Evolutionary conservation across 2,888 invertebrate species (phyloP), one percentile per base, ranked within the genome.

Genomic region (Nephrotoma appendiculata): DNA sequence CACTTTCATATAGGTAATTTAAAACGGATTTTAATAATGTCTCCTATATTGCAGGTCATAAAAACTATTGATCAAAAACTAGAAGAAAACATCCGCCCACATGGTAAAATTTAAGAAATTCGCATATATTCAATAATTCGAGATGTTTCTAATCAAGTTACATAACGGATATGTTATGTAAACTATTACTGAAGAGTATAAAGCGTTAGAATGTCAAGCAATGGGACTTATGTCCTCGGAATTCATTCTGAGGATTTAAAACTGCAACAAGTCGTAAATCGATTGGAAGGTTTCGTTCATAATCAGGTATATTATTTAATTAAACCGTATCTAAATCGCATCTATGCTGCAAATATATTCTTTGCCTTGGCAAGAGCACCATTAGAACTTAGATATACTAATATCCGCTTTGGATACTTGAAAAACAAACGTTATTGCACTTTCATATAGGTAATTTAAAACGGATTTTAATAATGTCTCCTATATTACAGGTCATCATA

Each of bases 161-260:
- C 96, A 89, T 97, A 98, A 0, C 94, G 98, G 89, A 98, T 99
- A 90, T 99, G 99, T 91, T 99, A 98, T 92, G 96, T 99, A 83
- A 98, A 98, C 91, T 99, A 97, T 91, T 95, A 97, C 99, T 0
- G 99, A 99, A 91, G 99, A 99, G 91, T n/a, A n/a, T n/a, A 95
- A 96, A 88, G 99, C 98, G 0, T 91, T 99, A 88, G 98, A 91
- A 95, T 98, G 92, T 96, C 98, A 0, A 96, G 96, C 89, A 97
- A 98, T 89, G 96, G 98, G 0, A 96, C 96, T 0, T 93, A 97
- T 89, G 96, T 98, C 57, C 97, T 98, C 12, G 98, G 98, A 2
- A 92, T 98, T 87, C 95, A 95, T 89, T 94, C 95, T 4, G 95
- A 96, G 1, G 97, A 97, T 89, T 96, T 97, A 0, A 96, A 97